Base-by-base conservation (phyloP, 2,797 vertebrate genomes). In the Hydrolagus colliei region DNA sequence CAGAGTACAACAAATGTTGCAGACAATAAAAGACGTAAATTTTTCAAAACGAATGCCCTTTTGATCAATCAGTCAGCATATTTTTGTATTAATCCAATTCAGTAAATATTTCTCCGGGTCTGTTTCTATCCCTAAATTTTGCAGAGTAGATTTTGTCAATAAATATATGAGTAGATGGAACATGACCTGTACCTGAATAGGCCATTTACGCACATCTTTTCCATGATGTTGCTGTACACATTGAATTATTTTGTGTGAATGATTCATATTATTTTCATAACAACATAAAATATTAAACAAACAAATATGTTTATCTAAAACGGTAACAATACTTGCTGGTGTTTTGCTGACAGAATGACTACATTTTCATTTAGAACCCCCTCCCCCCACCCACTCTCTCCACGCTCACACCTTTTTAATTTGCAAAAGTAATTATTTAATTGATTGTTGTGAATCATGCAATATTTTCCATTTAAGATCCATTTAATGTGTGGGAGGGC, bases 1-100 rank as follows among this genome's bases (percentile, higher is more conserved):
- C 14, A 52, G 9, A 1, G 18, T 35, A 32, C 79, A 84, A 12
- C 20, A 52, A 68, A 52, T 68, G 32, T 84, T 16, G 68, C 22
- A 18, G n/a, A 41, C 27, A 27, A 71, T 84, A 71, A 84, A 84
- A 52, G 18, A 82, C 79, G 9, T 84, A 16, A 41, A 9, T 80
- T 80, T 65, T 22, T 65, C 16, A 27, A 11, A 14, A 67, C 13
- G 62, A 84, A 84, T 52, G 79, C 20, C 18, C 11, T 84, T 84
- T 71, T 84, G 32, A 71, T 41, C 65, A 0, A 71, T 41, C 41
- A 52, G 41, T 52, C 41, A 52, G 6, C 68, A 71, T 68, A 27
- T 67, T 11, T 41, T 68, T 27, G 27, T 41, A 14, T 84, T 71
- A 84, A 68, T 52, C 16, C 20, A n/a, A 84, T 63, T 84, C 65